Evolutionary conservation across 2,113 vertebrate genomes (phyloP), one percentile per base, ranked within the genome.

Genomic region (Microcebus ravelobensis): DNA sequence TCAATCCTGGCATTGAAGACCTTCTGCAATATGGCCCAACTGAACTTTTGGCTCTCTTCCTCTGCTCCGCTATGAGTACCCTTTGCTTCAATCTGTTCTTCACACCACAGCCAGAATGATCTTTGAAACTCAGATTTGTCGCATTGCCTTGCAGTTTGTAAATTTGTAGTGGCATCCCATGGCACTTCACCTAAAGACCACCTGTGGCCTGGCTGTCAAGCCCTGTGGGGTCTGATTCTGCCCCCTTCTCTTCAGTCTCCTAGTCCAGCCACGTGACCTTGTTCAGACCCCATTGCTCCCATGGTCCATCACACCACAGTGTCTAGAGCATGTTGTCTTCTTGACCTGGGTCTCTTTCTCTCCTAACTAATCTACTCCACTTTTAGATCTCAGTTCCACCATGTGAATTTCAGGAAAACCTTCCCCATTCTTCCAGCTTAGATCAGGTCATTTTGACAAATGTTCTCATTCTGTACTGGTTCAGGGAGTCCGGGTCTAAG

Each of bases 191-290:
- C 61, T 67, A 65, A 50, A 70, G 36, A 81, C 1, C 7, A 12
- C 50, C 13, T 36, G 34, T 61, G 55, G 3, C 1, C 8, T 29
- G 39, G 71, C 36, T 18, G 18, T 13, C 18, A 55, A 70, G n/a
- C n/a, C 29, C 29, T 4, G 4, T 6, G 6, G 3, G 31, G 21
- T 67, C 45, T 23, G 31, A 20, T 0, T 15, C 6, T 11, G 2
- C 23, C 39, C 48, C 27, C 31, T 31, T 59, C 34, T 27, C 63
- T 76, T 61, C 6, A 6, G 7, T 13, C 18, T 87, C 27, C 6
- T 65, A 1, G 57, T 12, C 14, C 10, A 29, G 59, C 8, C 86
- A 74, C 3, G 1, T 6, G 57, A 29, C 57, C n/a, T 59, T 45
- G 7, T 17, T 36, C 48, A 45, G 68, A 0, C 36, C 36, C 29